These are phyloP conservation scores for Drosophila longiperda DNA, from an alignment of 2,888 invertebrate genomes.

Conservation along the genomic window DNA sequence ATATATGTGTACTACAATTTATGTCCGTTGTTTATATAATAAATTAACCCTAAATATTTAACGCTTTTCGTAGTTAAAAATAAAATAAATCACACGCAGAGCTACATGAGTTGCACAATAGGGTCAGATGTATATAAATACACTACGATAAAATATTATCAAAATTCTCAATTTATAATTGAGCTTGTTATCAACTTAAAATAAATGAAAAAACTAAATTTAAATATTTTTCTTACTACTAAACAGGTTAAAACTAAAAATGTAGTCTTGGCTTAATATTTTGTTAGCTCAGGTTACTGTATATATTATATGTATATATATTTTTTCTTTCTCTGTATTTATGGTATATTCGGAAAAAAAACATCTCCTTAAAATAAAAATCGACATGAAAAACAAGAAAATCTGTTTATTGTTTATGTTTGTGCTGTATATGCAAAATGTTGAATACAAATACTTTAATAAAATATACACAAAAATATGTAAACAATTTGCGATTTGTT, in stretches of 20 bases:
- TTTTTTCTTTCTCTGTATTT: too few relatives aligned
- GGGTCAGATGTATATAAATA: not conserved
- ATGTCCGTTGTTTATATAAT: not conserved
- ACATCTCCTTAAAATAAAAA: not conserved
- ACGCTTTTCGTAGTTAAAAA: slow-evolving; percentile 9
- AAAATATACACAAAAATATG: not conserved
- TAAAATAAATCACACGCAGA: slow-evolving; percentile 16
- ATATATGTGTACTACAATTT: not conserved
- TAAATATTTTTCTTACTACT: not conserved
- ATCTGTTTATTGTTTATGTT: too few relatives aligned
- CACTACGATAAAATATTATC: not conserved
- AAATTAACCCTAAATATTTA: slow-evolving; percentile 45
- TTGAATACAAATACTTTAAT: not conserved
- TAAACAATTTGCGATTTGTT: not conserved
- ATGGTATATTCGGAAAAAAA: not conserved
- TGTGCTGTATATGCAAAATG: not conserved
- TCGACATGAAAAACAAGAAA: too few relatives aligned
- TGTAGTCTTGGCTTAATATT: not conserved
- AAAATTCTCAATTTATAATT: not conserved
- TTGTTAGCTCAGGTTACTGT: not conserved
- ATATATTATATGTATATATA: too few relatives aligned
- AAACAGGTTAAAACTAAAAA: not conserved
- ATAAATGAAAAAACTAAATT: too few relatives aligned
- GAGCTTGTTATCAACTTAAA: not conserved
- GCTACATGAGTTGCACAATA: slow-evolving; percentile 21